These are phyloP conservation scores for Chloebia gouldiae DNA, from an alignment of 2,113 vertebrate species.

Conservation along the genomic window DNA sequence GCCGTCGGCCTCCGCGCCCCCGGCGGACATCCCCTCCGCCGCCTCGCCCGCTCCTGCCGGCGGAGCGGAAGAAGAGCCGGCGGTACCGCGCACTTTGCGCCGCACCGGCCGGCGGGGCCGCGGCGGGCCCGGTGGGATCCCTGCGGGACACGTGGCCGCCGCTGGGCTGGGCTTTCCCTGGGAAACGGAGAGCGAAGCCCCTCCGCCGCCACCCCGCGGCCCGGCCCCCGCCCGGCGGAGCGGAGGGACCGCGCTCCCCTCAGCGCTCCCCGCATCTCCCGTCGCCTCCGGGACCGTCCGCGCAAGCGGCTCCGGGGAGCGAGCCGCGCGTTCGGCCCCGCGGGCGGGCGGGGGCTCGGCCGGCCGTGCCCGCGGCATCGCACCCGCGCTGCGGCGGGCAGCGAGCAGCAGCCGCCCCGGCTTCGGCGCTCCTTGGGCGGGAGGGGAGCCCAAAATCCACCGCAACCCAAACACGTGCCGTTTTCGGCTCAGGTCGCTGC, in stretches of 20 bases:
- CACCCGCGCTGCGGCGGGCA: neutral
- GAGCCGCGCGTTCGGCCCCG: neutral
- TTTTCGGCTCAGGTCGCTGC: neutral
- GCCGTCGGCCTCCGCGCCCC: neutral
- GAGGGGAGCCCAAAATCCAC: neutral
- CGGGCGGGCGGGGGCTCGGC: neutral
- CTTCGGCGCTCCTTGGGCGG: rapidly evolving
- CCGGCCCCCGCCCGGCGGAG: neutral
- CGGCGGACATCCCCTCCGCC: neutral
- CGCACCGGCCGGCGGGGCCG: neutral
- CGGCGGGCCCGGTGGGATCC: neutral
- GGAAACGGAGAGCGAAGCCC: neutral
- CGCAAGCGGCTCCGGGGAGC: neutral
- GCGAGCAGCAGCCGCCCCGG: neutral
- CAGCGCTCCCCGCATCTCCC: neutral
- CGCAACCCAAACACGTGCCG: neutral
- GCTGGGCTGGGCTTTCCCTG: neutral
- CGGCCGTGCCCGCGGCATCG: neutral
- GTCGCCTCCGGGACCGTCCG: neutral
- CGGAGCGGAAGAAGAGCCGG: neutral
- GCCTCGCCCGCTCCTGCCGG: neutral
- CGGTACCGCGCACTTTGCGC: neutral
- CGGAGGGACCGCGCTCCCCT: neutral
- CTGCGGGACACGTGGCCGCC: neutral
- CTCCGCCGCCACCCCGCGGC: neutral